Percentiles rank a stretch among this genome's conserved stretches.
phyloP scores from a whole-genome alignment of 1,140 invertebrate species.

The Drosophila mauritiana region DNA sequence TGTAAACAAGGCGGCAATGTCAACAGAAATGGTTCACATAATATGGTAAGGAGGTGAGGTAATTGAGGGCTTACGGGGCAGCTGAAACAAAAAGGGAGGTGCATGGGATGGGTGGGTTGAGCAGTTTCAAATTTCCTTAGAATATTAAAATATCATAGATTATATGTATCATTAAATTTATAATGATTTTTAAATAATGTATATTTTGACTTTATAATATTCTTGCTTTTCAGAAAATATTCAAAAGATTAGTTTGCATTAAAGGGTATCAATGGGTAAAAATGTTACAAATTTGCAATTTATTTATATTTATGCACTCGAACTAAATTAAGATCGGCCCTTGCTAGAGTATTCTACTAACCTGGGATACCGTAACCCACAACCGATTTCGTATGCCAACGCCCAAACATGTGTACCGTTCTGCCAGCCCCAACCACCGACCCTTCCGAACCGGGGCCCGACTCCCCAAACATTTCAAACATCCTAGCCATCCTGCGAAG shows the following conservation, averaged over 20 bases:
- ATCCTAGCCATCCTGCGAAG: conserved; percentile 19
- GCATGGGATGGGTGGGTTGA: not conserved
- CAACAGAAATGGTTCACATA: conserved; percentile 64
- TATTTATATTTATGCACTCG: no score
- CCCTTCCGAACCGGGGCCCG: conserved; percentile 4
- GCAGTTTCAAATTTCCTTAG: not conserved
- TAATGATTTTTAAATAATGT: no score
- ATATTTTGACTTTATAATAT: no score
- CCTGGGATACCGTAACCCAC: conserved; percentile 32
- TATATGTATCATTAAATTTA: no score
- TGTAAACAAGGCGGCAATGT: conserved; percentile 70
- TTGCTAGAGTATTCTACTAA: conserved; percentile 14
- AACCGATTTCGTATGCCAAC: conserved; percentile 37
- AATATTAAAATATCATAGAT: no score
- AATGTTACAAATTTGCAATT: no score
- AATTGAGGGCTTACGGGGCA: conserved; percentile 13
- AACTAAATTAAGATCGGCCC: conserved; percentile 17
- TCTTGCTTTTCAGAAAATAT: no score
- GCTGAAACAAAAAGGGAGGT: conserved; percentile 31
- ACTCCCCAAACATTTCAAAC: not conserved
- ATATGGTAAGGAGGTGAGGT: conserved; percentile 38
- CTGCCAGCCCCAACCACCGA: conserved; percentile 2
- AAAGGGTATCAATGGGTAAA: no score
- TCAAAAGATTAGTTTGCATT: no score
- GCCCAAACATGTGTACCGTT: conserved; percentile 75